phyloP scores from a whole-genome alignment of 2,797 vertebrate genomes.

The Masticophis lateralis region DNA sequence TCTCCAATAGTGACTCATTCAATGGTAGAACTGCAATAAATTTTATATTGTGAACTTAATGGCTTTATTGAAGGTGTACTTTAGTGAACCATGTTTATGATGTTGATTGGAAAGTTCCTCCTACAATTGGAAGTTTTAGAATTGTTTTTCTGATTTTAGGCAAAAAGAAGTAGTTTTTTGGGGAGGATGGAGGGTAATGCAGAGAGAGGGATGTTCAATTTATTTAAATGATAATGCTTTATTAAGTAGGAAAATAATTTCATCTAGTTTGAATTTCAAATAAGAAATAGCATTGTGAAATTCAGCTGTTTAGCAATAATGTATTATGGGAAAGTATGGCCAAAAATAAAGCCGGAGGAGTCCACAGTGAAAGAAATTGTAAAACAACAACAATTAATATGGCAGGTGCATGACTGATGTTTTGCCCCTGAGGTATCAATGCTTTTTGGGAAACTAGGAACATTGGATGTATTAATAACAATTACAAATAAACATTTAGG shows the following conservation, averaged over 20 bases:
- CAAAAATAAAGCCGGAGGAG: not conserved
- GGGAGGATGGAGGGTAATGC: not conserved
- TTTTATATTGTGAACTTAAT: not conserved
- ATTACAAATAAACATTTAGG: not conserved
- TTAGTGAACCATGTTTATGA: not conserved
- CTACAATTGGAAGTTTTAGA: not conserved
- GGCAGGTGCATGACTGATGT: not conserved
- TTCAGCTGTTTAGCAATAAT: not conserved
- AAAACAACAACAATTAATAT: not conserved
- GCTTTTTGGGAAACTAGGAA: not conserved
- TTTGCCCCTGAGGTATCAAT: not conserved
- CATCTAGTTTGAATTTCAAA: not conserved
- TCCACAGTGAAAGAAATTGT: not conserved
- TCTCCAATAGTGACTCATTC: not conserved
- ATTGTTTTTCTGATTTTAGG: not conserved
- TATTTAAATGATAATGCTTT: not conserved
- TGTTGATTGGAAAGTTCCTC: not conserved
- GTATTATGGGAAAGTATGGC: not conserved
- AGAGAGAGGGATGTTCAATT: not conserved
- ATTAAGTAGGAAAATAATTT: not conserved
- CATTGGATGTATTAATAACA: not conserved
- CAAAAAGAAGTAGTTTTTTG: not conserved
- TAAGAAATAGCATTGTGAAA: not conserved
- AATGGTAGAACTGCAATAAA: not conserved
- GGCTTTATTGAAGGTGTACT: not conserved